Percentiles rank a stretch among this genome's conserved stretches.
phyloP scores from a whole-genome alignment of 2,888 invertebrate genomes.

The Lypha dubia region DNA sequence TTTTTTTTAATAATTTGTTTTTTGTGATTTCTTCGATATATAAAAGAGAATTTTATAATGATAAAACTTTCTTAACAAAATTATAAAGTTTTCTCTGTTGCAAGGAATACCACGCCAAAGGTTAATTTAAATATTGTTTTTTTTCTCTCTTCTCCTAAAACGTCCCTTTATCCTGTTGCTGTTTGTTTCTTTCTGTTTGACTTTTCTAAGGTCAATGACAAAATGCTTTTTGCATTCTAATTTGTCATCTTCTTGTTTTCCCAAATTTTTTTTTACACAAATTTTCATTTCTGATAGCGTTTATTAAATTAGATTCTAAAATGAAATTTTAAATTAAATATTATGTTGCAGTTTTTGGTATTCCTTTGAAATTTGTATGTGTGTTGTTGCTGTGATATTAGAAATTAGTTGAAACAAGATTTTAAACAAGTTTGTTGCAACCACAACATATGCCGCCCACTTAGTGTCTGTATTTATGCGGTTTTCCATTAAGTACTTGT shows the following conservation, averaged over 20 bases:
- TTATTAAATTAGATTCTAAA: slow-evolving; percentile 4
- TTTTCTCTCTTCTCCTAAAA: neutral
- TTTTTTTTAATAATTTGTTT: slow-evolving; percentile 28
- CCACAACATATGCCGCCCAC: neutral
- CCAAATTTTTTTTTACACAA: neutral
- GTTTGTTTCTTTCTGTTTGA: neutral
- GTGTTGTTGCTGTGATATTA: slow-evolving; percentile 4
- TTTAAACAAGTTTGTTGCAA: slow-evolving; percentile 20
- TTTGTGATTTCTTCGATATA: slow-evolving; percentile 8
- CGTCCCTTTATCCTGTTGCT: neutral
- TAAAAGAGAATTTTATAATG: slow-evolving; percentile 6
- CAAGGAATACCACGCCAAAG: neutral
- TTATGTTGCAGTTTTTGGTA: neutral
- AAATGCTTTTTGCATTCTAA: neutral
- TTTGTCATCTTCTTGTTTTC: neutral
- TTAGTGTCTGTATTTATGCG: neutral
- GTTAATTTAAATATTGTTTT: slow-evolving; percentile 26
- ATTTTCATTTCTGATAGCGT: neutral
- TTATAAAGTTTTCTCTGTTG: neutral
- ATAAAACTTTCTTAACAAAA: slow-evolving; percentile 34
- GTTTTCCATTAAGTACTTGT: neutral
- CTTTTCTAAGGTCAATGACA: slow-evolving; percentile 44
- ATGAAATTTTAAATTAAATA: neutral
- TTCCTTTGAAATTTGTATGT: neutral
- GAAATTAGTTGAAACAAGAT: slow-evolving; percentile 26